Conservation (phyloP, 2,113 vertebrate genomes). For the Pseudorectes ferrugineus region DNA sequence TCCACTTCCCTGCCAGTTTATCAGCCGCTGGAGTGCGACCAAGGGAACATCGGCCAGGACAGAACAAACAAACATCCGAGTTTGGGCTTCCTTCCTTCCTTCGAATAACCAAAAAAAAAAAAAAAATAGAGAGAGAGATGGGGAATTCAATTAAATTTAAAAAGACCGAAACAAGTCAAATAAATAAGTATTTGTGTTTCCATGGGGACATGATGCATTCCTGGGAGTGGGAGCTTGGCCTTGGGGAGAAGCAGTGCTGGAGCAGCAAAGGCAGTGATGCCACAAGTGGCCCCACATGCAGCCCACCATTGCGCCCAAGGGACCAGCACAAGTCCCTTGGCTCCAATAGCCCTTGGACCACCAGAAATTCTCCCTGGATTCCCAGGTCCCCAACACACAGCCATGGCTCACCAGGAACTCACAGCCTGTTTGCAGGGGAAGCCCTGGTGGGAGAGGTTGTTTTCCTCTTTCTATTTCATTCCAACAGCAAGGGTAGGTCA, state of each 20-base stretch:
- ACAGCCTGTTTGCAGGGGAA: no score
- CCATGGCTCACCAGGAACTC: neutral
- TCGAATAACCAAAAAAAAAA: neutral
- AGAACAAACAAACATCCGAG: constrained; percentile 64
- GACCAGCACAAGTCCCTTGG: accelerated
- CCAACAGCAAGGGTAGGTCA: neutral
- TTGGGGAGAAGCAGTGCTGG: accelerated
- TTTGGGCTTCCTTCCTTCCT: constrained; percentile 55
- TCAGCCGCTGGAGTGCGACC: constrained; percentile 41
- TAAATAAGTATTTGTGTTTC: constrained; percentile 30
- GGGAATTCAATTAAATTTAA: neutral
- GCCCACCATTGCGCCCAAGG: accelerated
- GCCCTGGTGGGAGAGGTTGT: neutral
- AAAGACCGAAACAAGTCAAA: neutral
- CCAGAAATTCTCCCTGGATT: neutral
- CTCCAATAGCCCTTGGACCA: accelerated
- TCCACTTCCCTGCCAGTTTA: constrained; percentile 34
- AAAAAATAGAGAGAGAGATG: accelerated
- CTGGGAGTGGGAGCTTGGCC: neutral
- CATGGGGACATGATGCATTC: neutral
- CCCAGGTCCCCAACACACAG: neutral
- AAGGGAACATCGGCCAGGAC: constrained; percentile 52
- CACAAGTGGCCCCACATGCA: accelerated
- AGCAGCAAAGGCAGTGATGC: neutral
- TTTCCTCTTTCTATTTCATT: neutral